Base-by-base conservation (phyloP, 2,113 vertebrate genomes). In the Nycticorax nycticorax region DNA sequence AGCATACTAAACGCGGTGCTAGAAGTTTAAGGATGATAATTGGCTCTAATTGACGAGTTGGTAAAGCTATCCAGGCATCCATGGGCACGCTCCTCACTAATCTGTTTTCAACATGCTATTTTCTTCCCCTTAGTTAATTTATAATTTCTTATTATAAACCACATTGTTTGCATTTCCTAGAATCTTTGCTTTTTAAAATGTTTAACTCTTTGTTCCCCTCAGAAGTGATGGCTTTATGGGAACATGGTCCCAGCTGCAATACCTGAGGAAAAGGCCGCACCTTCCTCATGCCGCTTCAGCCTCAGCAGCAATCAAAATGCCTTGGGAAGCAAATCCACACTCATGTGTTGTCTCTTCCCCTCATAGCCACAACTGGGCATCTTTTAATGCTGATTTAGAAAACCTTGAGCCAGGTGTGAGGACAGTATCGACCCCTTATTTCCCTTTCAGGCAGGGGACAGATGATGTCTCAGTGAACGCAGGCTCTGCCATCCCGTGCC, bases 21-120 rank as follows among this genome's bases (percentile, higher is more conserved):
- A 71, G 37, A 62, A 86, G 57, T 75, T 66, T 96, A 89, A 92
- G 73, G 81, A 72, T 60, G 95, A 85, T 96, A 97, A 97, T 90
- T 59, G 64, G 60, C 94, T 96, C 67, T 91, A 97, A 97, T 85
- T 89, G 94, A 94, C 88, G 91, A 35, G 81, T 72, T 96, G 84
- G 89, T 95, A 84, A 92, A 94, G 64, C 78, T 83, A 82, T 56
- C 81, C 95, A 94, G 95, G 80, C 89, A 92, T 76, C 91, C 93
- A 69, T 8, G 22, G 64, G 64, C 78, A 74, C 41, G 19, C 53
- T 91, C 62, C 94, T 95, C 63, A 89, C 93, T 95, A 79, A 96
- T 95, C 91, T 93, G 68, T 71, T 94, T 92, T 55, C 77, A 83
- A 41, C 87, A 81, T 30, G 45, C 47, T 89, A 63, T 89, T 96